A percentile compares a stretch with the other conserved stretches of the same genome.
Evolutionary conservation across 2,113 vertebrate species (phyloP).

Genomic region (Datnioides undecimradiatus): DNA sequence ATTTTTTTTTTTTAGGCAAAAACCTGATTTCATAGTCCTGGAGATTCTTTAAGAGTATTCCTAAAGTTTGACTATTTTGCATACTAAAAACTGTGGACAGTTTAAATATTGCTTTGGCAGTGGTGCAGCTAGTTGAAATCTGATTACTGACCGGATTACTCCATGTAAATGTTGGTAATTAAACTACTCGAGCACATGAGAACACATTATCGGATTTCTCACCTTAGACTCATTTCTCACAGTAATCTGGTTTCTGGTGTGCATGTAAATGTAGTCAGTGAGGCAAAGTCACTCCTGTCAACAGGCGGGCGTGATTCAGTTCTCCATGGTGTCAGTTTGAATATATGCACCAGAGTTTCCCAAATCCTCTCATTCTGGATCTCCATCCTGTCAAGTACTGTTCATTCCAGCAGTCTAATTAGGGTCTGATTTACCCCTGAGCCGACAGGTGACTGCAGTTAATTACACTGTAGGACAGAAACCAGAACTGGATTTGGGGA

Average conservation of each 20-base stretch:
- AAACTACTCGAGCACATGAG: neutral
- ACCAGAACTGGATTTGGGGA: conserved; percentile 22
- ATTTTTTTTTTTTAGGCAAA: no score
- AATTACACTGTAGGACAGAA: conserved; percentile 30
- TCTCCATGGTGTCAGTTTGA: conserved; percentile 12
- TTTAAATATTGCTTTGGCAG: neutral
- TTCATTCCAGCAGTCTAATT: conserved; percentile 43
- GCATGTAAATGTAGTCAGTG: conserved; percentile 29
- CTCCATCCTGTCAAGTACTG: conserved; percentile 44
- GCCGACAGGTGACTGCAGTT: conserved; percentile 43
- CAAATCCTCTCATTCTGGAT: conserved; percentile 35
- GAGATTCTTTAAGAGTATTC: neutral
- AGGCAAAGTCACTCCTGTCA: conserved; percentile 28
- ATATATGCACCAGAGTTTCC: conserved; percentile 23
- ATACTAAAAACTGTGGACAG: neutral
- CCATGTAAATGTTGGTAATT: neutral
- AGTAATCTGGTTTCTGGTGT: conserved; percentile 2
- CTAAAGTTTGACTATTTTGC: neutral
- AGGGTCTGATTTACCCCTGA: conserved; percentile 44
- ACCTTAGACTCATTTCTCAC: neutral
- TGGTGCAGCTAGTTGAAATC: neutral
- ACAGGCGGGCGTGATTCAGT: conserved; percentile 30
- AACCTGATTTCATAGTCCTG: no score
- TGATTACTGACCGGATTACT: neutral
- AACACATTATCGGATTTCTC: neutral